Evolutionary conservation across 1,140 invertebrate genomes (phyloP).

Genomic region (Drosophila equinoxialis): DNA sequence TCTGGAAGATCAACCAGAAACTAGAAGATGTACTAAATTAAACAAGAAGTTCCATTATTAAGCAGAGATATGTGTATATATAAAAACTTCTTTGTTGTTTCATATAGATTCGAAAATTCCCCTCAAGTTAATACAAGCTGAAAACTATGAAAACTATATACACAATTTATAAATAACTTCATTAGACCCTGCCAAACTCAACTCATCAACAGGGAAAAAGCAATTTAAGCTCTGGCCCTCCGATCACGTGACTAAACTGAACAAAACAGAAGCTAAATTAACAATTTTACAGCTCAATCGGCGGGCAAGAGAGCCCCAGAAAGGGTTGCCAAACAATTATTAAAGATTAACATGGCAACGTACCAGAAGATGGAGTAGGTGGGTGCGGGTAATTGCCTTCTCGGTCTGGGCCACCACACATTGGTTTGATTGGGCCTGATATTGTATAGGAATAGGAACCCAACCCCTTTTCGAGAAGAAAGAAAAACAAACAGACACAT

Average conservation of each 20-base stretch:
- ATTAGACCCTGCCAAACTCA: conserved; percentile 29
- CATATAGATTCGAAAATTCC: neutral
- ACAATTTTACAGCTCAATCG: conserved; percentile 73
- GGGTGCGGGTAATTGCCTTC: conserved; percentile 13
- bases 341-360: conserved; percentile 67
- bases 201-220: conserved; percentile 34
- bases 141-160: neutral
- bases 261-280: conserved; percentile 76
- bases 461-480: conserved; percentile 15
- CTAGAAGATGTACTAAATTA: no score
- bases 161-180: conserved; percentile 24
- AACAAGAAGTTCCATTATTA: no score
- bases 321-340: conserved; percentile 71
- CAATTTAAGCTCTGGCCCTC: conserved; percentile 45
- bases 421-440: neutral
- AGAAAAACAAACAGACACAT: conserved; percentile 30
- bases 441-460: conserved; percentile 30
- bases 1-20: no score
- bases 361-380: conserved; percentile 13
- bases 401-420: neutral
- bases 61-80: neutral
- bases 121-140: neutral
- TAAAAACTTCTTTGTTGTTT: neutral
- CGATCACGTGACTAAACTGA: conserved; percentile 68
- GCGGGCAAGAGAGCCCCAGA: conserved; percentile 20